Base-by-base conservation (phyloP, 2,797 vertebrate genomes). In the Caiman crocodilus region DNA sequence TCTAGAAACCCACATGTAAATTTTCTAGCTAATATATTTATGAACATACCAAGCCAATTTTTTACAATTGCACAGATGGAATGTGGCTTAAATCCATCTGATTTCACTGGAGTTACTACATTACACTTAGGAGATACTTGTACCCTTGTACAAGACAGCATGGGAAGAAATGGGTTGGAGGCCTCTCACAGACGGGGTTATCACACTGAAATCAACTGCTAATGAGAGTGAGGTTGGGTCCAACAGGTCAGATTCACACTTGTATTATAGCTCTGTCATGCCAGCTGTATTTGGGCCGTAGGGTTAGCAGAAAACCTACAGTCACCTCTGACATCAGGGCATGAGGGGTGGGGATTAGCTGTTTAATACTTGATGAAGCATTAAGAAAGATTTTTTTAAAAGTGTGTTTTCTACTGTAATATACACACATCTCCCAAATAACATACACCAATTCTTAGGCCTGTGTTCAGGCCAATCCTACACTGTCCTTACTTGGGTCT, bases 131-230 rank as follows among this genome's bases (percentile, higher is more conserved):
- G 57, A 28, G 87, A 63, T 42, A 55, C 2, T 32, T 55, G 7
- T 9, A 74, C 0, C 18, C 42, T 50, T 35, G 0, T 5, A 20
- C 76, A 79, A n/a, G 2, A 1, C n/a, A 2, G 0, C 82, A 15
- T 67, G 50, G 63, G 35, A 12, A 83, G 77, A 9, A 20, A 15
- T 28, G 60, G 25, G 28, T 16, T 26, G 18, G 30, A 30, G 18
- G 20, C 65, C 32, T 69, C 30, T 32, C 30, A 32, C 11, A 4
- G 18, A 21, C 4, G 30, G 30, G 30, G 65, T 32, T 35, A 69
- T 5, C 21, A 30, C 13, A 32, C 30, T 69, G 65, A 32, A n/a
- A 69, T 35, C 18, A 14, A 12, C 6, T 69, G 65, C 18, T 9
- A 67, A 20, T 7, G 65, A 69, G 30, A 35, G 30, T 7, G 32